A percentile compares a stretch with the other conserved stretches of the same genome.
These are phyloP conservation scores for Melanotaenia duboulayi DNA, from an alignment of 2,113 vertebrate species.

Conservation along the genomic window DNA sequence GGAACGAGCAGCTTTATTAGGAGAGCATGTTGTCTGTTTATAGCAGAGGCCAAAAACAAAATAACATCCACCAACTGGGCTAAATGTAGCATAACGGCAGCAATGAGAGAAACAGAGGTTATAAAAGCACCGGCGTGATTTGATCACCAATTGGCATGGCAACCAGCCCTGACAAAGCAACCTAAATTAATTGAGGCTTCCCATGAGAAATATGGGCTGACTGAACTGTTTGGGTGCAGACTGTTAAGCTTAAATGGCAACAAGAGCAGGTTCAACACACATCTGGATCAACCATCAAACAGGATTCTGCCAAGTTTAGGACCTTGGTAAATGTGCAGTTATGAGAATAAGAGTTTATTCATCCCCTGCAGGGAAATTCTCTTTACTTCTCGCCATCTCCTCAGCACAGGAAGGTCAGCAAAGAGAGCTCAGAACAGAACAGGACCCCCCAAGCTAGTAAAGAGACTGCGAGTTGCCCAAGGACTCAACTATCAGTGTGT, in stretches of 20 bases:
- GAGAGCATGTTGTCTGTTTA: conserved; percentile 46
- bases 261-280: conserved; percentile 23
- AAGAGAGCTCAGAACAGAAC: conserved; percentile 10
- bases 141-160: conserved; percentile 66
- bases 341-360: conserved; percentile 12
- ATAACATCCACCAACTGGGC: conserved; percentile 46
- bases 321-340: conserved; percentile 2
- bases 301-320: background rate
- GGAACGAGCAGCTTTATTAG: conserved; percentile 47
- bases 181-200: conserved; percentile 63
- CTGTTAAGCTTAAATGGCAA: conserved; percentile 45
- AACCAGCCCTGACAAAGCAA: conserved; percentile 56
- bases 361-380: conserved; percentile 19
- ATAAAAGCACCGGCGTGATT: conserved; percentile 62
- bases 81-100: conserved; percentile 65
- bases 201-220: conserved; percentile 62
- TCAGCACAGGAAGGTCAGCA: conserved; percentile 44
- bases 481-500: conserved; percentile 19
- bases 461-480: conserved; percentile 30
- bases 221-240: conserved; percentile 29
- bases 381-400: background rate
- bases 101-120: conserved; percentile 68
- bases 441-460: conserved; percentile 29
- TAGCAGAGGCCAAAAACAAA: conserved; percentile 54
- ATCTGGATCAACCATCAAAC: conserved; percentile 24